A percentile compares a stretch with the other conserved stretches of the same genome.
phyloP scores from a whole-genome alignment of 2,113 vertebrate species.

The Gadus chalcogrammus region DNA sequence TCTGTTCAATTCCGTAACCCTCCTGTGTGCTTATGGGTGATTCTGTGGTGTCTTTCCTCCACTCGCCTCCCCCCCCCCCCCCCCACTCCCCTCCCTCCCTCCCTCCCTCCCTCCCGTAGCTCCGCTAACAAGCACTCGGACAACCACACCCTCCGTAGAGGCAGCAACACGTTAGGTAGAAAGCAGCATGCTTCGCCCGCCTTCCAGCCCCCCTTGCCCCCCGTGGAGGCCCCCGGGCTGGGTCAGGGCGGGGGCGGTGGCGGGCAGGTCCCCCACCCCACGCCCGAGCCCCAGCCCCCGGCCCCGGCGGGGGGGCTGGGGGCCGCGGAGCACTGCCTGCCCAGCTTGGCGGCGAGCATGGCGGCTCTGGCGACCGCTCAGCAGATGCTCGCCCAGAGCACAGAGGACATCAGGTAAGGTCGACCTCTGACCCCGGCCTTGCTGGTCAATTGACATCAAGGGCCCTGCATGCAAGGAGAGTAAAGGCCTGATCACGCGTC shows the following conservation, averaged over 20 bases:
- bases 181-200: constrained; percentile 95
- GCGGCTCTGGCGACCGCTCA: constrained; percentile 77
- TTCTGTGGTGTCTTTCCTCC: constrained; percentile 40
- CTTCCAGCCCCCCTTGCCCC: constrained; percentile 97
- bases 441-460: constrained; percentile 30
- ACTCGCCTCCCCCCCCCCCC: constrained; percentile 25
- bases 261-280: constrained; percentile 53
- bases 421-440: constrained; percentile 11
- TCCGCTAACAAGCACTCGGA: constrained; percentile 94
- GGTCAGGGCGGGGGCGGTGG: constrained; percentile 41
- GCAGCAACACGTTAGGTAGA: constrained; percentile 90
- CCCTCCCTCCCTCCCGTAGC: constrained; percentile 79
- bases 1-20: no score
- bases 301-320: constrained; percentile 54
- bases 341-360: constrained; percentile 73
- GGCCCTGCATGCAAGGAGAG: not conserved
- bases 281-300: constrained; percentile 70
- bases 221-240: constrained; percentile 78
- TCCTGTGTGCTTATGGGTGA: no score
- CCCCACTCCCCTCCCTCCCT: no score
- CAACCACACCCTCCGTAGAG: constrained; percentile 81
- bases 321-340: constrained; percentile 72
- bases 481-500: no score
- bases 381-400: constrained; percentile 76
- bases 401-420: constrained; percentile 90